These are phyloP conservation scores for Sciurus niger DNA, from an alignment of 2,113 vertebrate genomes.

Conservation along the genomic window DNA sequence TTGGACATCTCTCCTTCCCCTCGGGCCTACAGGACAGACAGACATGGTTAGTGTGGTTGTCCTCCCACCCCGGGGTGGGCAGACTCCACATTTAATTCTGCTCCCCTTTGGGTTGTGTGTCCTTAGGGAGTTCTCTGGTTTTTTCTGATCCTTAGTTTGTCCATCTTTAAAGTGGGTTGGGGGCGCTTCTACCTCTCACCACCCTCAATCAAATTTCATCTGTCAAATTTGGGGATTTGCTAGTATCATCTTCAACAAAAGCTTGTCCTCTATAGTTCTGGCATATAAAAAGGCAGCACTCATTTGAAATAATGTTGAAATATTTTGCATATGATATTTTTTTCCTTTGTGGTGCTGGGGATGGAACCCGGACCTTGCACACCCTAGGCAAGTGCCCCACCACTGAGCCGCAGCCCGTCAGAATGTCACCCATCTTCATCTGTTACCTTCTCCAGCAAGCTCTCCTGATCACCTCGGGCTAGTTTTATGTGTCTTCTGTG, in stretches of 20 bases:
- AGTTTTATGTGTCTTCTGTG: too few relatives aligned
- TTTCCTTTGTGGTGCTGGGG: neutral
- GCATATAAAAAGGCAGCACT: neutral
- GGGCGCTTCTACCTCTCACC: neutral
- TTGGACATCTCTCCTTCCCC: slow-evolving; percentile 94
- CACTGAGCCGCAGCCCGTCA: too few relatives aligned
- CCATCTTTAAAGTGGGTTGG: neutral
- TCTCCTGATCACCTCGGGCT: too few relatives aligned
- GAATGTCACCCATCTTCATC: too few relatives aligned
- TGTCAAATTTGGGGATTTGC: neutral
- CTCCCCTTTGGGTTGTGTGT: neutral
- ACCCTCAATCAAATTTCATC: neutral
- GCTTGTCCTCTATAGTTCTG: neutral
- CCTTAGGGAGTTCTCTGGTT: neutral
- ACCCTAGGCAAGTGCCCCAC: too few relatives aligned
- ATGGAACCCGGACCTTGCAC: neutral
- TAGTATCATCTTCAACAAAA: neutral
- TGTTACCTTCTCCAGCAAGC: too few relatives aligned
- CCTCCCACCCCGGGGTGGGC: neutral
- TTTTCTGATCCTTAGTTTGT: neutral
- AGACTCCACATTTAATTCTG: neutral
- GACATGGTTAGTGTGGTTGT: neutral
- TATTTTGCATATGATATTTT: neutral
- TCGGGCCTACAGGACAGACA: slow-evolving; percentile 90
- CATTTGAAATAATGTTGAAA: neutral